phyloP scores from a whole-genome alignment of 2,113 vertebrate genomes.

The Pteropus alecto region DNA sequence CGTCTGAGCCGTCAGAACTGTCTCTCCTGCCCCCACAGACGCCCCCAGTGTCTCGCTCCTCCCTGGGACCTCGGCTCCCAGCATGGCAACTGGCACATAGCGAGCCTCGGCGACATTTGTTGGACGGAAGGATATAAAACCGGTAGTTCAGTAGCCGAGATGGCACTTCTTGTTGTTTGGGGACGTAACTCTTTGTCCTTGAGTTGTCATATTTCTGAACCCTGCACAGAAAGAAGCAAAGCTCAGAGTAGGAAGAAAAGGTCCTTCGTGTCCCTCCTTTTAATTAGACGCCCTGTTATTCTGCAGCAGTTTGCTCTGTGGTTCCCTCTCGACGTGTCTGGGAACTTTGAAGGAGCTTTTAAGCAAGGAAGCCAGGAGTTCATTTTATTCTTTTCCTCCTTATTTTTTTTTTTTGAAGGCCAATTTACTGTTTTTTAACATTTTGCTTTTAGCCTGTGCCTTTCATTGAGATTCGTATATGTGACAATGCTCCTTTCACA shows the following conservation, averaged over 20 bases:
- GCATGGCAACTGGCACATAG: background rate
- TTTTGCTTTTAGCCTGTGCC: background rate
- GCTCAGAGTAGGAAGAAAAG: slow-evolving; percentile 27
- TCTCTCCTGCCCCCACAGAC: fast-evolving
- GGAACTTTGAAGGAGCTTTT: slow-evolving; percentile 27
- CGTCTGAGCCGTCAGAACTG: background rate
- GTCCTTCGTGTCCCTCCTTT: background rate
- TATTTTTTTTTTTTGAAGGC: slow-evolving; percentile 34
- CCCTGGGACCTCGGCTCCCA: background rate
- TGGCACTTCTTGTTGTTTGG: background rate
- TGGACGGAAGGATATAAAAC: background rate
- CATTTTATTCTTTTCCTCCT: background rate
- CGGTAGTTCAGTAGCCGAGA: background rate
- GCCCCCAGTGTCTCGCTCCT: background rate
- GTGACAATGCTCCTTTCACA: background rate
- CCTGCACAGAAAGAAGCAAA: slow-evolving; percentile 36
- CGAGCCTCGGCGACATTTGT: background rate
- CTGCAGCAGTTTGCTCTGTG: background rate
- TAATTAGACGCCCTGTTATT: slow-evolving; percentile 58
- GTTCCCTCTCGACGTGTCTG: background rate
- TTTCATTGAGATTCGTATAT: background rate
- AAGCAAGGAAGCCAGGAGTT: slow-evolving; percentile 17
- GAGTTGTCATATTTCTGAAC: background rate
- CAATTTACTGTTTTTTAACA: slow-evolving; percentile 12
- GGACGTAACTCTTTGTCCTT: slow-evolving; percentile 30